These are phyloP conservation scores for Ephialtes manifestator DNA, from an alignment of 2,888 invertebrate species.

Conservation along the genomic window DNA sequence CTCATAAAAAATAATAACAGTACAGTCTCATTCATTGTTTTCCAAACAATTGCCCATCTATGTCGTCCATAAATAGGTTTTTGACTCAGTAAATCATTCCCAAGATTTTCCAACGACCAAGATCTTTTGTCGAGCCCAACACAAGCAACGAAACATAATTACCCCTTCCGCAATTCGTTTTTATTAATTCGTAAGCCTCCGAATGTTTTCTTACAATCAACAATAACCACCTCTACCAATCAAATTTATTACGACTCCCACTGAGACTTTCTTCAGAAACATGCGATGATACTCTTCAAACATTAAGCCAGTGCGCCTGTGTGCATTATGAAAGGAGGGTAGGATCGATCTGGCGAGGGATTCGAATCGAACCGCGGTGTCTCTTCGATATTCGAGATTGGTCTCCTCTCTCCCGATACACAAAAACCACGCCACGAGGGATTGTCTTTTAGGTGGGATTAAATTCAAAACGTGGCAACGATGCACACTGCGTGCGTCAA, in stretches of 20 bases:
- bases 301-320: not conserved
- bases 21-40: constrained; percentile 1
- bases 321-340: not conserved
- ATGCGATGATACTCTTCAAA: not conserved
- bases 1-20: not conserved
- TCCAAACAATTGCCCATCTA: not conserved
- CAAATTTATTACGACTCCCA: not conserved
- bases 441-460: not conserved
- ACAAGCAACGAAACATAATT: not conserved
- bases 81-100: not conserved
- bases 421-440: constrained; percentile 6
- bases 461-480: constrained; percentile 75
- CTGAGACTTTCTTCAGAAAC: not conserved
- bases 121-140: not conserved
- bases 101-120: not conserved
- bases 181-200: not conserved
- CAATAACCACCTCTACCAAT: not conserved
- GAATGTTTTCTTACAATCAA: not conserved
- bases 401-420: constrained; percentile 11
- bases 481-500: constrained; percentile 77
- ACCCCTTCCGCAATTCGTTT: not conserved
- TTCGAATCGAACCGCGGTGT: constrained; percentile 68
- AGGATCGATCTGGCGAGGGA: constrained; percentile 54
- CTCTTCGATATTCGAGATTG: constrained; percentile 36
- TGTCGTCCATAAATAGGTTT: not conserved